Base-by-base conservation (phyloP, 2,797 vertebrate genomes). In the Enteromius radiatus region DNA sequence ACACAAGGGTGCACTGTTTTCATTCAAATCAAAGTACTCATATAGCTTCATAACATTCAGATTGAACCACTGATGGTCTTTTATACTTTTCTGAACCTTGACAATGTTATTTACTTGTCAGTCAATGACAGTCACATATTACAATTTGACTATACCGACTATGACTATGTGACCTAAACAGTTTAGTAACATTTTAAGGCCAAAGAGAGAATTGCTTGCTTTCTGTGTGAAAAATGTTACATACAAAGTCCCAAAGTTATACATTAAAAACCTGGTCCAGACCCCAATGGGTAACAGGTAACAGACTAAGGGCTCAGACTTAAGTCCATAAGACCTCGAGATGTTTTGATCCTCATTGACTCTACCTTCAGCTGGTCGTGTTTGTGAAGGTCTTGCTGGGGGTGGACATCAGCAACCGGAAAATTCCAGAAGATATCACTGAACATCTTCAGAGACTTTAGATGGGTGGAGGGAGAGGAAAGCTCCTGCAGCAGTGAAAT, bases 401-500 rank as follows among this genome's bases (percentile, higher is more conserved):
- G 90, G 68, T 91, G 90, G 0, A 91, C 88, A 86, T 91, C 91
- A 86, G 91, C 87, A 84, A 92, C 91, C 2, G 93, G 92, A 26
- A 90, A 91, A 90, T 91, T 91, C 95, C 95, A 96, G 86, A 96
- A 93, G 80, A 89, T 12, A 33, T 38, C 63, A 0, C 26, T 76
- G n/a, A 88, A 59, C 28, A 84, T 28, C 84, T 95, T 93, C 88
- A 93, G 93, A 84, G 93, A 95, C 80, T 95, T 93, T 0, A 96
- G 91, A 85, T 94, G 95, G 0, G 90, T 92, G 82, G 94, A 95
- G 85, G 96, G 88, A 0, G 91, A 92, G 64, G 94, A 95, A 88
- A 96, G 88, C 83, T 95, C 95, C 52, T 93, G 90, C 82, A 95
- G 93, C 82, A 96, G 93, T 52, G 93, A 93, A 89, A 95, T 93